Percentiles rank a stretch among this genome's conserved stretches.
These are phyloP conservation scores for Ellobium chinense DNA, from an alignment of 2,888 invertebrate species.

Conservation along the genomic window DNA sequence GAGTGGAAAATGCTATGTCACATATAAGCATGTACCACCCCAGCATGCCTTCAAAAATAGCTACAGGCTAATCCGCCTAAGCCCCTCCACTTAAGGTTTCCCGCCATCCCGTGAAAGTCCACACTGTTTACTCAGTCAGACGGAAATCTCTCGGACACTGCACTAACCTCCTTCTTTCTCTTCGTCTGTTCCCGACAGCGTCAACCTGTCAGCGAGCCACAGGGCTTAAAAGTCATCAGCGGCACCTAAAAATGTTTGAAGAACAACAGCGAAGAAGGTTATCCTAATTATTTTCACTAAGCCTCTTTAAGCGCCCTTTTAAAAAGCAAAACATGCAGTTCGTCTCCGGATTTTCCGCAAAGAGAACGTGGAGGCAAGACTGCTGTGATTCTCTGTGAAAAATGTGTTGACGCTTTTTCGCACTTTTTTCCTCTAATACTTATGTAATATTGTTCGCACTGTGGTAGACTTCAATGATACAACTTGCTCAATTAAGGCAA, in stretches of 20 bases:
- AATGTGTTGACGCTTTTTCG: too few relatives aligned
- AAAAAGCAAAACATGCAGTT: not conserved
- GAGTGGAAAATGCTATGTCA: too few relatives aligned
- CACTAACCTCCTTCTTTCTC: not conserved
- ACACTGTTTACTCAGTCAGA: slow-evolving; percentile 1
- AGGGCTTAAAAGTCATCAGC: not conserved
- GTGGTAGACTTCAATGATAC: too few relatives aligned
- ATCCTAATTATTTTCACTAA: not conserved
- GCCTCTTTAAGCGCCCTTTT: not conserved
- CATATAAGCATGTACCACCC: too few relatives aligned
- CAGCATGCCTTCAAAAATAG: not conserved
- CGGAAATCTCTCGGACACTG: not conserved
- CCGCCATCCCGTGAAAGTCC: not conserved
- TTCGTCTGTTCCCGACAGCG: not conserved
- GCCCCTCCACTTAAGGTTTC: not conserved
- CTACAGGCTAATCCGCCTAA: slow-evolving; percentile 10
- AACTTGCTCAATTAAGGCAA: too few relatives aligned
- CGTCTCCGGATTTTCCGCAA: too few relatives aligned
- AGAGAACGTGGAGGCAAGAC: too few relatives aligned
- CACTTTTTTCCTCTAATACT: too few relatives aligned
- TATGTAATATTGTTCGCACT: too few relatives aligned
- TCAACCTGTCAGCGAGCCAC: not conserved
- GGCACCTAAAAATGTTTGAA: slow-evolving; percentile 23
- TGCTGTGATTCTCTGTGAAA: too few relatives aligned
- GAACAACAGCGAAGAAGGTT: not conserved